A percentile compares a stretch with the other conserved stretches of the same genome.
phyloP scores from a whole-genome alignment of 1,140 invertebrate genomes.

The Drosophila orena region DNA sequence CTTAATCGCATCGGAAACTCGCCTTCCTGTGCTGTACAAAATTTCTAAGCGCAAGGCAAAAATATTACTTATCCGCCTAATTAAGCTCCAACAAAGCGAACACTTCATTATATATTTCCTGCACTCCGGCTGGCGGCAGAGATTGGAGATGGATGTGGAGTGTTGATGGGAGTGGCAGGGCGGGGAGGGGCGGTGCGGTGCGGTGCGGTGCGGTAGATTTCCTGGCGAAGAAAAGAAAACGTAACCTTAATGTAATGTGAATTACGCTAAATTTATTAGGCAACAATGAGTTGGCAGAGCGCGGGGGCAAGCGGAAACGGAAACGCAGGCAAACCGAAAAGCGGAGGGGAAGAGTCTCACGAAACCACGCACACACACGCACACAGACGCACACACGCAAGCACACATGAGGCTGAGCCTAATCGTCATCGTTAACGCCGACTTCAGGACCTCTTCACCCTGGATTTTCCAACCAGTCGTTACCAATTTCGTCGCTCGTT shows the following conservation, averaged over 20 bases:
- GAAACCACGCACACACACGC: conserved; percentile 11
- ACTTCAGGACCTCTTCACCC: conserved; percentile 7
- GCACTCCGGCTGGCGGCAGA: conserved; percentile 43
- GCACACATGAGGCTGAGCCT: conserved; percentile 18
- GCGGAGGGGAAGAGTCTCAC: neutral
- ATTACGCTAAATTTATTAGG: conserved; percentile 80
- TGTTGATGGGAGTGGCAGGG: neutral
- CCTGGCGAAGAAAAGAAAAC: conserved; percentile 37
- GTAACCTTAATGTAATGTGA: conserved; percentile 72
- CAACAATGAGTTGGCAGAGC: conserved; percentile 28
- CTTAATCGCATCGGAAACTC: neutral
- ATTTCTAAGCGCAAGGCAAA: conserved; percentile 47
- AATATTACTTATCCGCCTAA: conserved; percentile 83
- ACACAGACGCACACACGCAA: conserved; percentile 14
- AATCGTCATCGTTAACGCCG: conserved; percentile 64
- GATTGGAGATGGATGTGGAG: neutral
- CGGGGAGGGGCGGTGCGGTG: too few relatives aligned
- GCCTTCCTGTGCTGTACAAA: conserved; percentile 2
- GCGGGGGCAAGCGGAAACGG: conserved; percentile 36
- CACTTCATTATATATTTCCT: conserved; percentile 82
- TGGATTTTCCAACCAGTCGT: conserved; percentile 16
- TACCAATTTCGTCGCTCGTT: conserved; percentile 45
- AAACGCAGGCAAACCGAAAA: conserved; percentile 40
- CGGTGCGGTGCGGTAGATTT: too few relatives aligned
- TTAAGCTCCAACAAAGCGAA: conserved; percentile 79